Evolutionary conservation across 2,113 vertebrate genomes (phyloP), one percentile per base, ranked within the genome.

Genomic region (Periophthalmus modestus): DNA sequence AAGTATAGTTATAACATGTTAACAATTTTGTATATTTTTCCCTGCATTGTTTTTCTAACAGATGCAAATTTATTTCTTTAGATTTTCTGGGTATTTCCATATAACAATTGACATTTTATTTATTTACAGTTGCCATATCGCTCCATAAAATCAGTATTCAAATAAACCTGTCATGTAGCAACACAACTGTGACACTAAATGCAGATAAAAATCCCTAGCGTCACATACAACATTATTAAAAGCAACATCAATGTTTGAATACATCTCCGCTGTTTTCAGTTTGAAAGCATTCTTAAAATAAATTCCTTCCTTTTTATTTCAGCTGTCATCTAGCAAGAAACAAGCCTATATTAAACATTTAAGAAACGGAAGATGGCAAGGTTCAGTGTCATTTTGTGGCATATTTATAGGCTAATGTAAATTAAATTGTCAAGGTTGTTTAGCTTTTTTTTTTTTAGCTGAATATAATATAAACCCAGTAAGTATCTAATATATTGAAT

Each of bases 391-490:
- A 69, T 82, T 69, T 85, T 87, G 16, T 6, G 16, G 3, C 50
- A 52, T 52, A 5, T 16, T 88, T 81, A 78, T 50, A 78, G 54
- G 46, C 43, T 69, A 61, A 58, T 57, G 39, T 66, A 69, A 78
- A 83, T 82, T 68, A 75, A 79, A 88, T 85, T 87, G 80, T 68
- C 66, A 77, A 84, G 77, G 85, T 89, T 78, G 83, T 85, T 28
- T 36, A 66, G 66, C 74, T 92, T 78, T 87, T 87, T 85, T n/a
- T n/a, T n/a, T n/a, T n/a, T n/a, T n/a, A n/a, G n/a, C n/a, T n/a
- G 66, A 83, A 73, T 89, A 71, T 82, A 82, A 82, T 66, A 79
- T 83, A 52, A 87, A 83, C 85, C 76, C 76, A 55, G 69, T 85
- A 74, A 87, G 80, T 88, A 87, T 88, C 10, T 9, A 43, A 10